These are phyloP conservation scores for Lates japonicus DNA, from an alignment of 2,797 vertebrate genomes.

Conservation along the genomic window DNA sequence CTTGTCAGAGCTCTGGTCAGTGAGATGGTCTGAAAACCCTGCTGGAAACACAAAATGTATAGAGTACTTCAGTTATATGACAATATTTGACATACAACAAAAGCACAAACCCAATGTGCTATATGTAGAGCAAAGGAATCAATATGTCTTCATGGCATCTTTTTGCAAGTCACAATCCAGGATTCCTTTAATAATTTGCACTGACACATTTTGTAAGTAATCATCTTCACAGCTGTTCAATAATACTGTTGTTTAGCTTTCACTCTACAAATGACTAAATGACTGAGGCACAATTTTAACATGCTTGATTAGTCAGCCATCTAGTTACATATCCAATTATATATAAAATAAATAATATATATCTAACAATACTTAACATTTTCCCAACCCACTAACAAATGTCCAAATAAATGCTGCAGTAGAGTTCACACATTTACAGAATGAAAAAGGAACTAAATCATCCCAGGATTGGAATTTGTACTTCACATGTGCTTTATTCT, in stretches of 20 bases:
- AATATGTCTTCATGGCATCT: neutral
- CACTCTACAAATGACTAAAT: neutral
- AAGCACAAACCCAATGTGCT: neutral
- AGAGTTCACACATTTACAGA: neutral
- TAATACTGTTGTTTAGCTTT: neutral
- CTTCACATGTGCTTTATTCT: neutral
- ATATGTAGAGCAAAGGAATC: neutral
- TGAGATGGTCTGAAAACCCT: conserved; percentile 91
- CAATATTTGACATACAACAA: neutral
- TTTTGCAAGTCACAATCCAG: neutral
- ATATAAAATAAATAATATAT: too few relatives aligned
- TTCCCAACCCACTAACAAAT: neutral
- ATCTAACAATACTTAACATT: neutral
- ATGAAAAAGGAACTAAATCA: neutral
- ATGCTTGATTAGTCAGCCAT: neutral
- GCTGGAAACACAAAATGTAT: conserved; percentile 21
- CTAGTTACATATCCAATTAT: neutral
- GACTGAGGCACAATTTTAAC: neutral
- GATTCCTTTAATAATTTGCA: neutral
- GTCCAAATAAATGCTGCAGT: neutral
- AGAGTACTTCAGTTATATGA: neutral
- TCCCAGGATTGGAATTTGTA: neutral
- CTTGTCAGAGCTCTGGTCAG: conserved; percentile 91
- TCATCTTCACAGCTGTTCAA: too few relatives aligned
- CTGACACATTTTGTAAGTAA: neutral